Base-by-base conservation (phyloP, 2,888 invertebrate genomes). In the Trachelus troglodyta region DNA sequence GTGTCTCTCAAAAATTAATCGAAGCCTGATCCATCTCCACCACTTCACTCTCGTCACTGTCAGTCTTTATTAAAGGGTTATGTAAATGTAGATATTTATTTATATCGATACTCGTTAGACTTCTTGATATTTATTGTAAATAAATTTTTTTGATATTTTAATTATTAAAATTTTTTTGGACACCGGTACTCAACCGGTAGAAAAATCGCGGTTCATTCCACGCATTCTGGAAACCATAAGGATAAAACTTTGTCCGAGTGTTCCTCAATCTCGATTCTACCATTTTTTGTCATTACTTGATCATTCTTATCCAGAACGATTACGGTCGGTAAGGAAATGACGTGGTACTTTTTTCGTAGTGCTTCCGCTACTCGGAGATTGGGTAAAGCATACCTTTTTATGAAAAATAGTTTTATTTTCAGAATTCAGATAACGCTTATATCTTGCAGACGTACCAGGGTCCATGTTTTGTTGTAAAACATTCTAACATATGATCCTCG, bases 301-400 rank as follows among this genome's bases (percentile, higher is more conserved):
- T 83, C 85, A 12, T 81, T 82, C 33, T 80, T 81, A 23, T 76
- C 77, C 3, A 85, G 69, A 35, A 87, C 79, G 34, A 85, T 77
- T 11, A 87, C 68, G 4, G 76, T 71, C 1, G 87, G 87, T 73
- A 86, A 86, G 12, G 81, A 77, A 30, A 75, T 79, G 0, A 87
- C 74, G 69, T 84, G 83, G 76, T 83, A 83, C 69, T 83, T 84
- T 40, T 77, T 83, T 34, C 87, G 75, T 12, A 87, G 31, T 23
- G 77, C 35, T 73, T 74, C 77, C 2, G 83, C 56, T 34, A 83
- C 40, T 23, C 80, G 77, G 30, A 85, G 85, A 35, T 80, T 79
- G 11, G 83, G 82, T 69, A 85, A 30, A 11, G 85, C 83, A 73
- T 79, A 85, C 86, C 87, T 87, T 86, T 56, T 15, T n/a, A 33